Conservation (phyloP, 2,888 invertebrate genomes). For the Lochmaea crataegi region DNA sequence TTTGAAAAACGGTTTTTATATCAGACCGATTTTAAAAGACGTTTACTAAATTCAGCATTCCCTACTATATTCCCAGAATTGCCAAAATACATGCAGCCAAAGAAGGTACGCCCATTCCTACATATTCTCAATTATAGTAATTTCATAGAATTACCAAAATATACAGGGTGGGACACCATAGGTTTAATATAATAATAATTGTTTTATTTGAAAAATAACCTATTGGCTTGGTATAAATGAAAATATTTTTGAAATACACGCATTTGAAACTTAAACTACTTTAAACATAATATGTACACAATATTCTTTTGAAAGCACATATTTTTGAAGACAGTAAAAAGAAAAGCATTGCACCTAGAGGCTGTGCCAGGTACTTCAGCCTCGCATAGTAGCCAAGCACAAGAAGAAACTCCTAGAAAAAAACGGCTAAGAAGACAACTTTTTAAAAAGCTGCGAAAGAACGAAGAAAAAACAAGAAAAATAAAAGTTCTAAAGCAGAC, state of each 20-base stretch:
- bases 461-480: neutral
- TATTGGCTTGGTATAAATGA: too few species aligned
- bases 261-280: too few species aligned
- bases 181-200: neutral
- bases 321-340: neutral
- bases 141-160: neutral
- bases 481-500: slow-evolving; percentile 17
- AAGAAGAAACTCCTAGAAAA: neutral
- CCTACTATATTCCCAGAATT: slow-evolving; percentile 35
- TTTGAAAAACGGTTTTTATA: slow-evolving; percentile 34
- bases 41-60: slow-evolving; percentile 23
- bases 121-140: neutral
- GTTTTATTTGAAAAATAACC: neutral
- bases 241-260: too few species aligned
- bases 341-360: neutral
- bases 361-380: neutral
- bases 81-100: slow-evolving; percentile 18
- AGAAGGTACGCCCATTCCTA: neutral
- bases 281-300: too few species aligned
- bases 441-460: neutral
- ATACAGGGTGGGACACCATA: too few species aligned
- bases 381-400: neutral
- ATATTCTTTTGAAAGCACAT: too few species aligned
- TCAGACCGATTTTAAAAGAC: slow-evolving; percentile 25
- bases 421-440: neutral